Percentiles rank a stretch among this genome's conserved stretches.
These are phyloP conservation scores for Andrena bicolor DNA, from an alignment of 2,888 invertebrate species.

Conservation along the genomic window DNA sequence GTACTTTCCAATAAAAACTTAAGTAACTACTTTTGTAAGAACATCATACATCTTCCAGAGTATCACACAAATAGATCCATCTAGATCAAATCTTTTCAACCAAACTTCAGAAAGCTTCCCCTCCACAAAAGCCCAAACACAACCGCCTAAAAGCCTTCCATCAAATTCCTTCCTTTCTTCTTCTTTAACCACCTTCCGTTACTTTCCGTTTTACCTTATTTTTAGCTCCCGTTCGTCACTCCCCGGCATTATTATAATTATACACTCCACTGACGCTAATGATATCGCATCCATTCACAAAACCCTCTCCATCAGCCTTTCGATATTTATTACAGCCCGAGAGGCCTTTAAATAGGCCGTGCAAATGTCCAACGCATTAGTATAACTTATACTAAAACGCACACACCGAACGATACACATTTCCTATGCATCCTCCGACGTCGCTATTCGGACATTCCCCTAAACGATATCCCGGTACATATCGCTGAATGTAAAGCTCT, in stretches of 20 bases:
- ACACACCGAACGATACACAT: background rate
- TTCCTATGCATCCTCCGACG: background rate
- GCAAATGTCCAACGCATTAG: slow-evolving; percentile 14
- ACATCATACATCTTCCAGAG: too few species aligned
- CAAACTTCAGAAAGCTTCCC: background rate
- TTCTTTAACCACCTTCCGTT: slow-evolving; percentile 3
- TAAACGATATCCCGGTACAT: slow-evolving; percentile 14
- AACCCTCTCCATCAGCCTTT: background rate
- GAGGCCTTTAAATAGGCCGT: slow-evolving; percentile 1
- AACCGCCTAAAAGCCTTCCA: background rate
- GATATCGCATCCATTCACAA: background rate
- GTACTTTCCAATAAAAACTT: too few species aligned
- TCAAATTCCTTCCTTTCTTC: background rate
- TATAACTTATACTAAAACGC: background rate
- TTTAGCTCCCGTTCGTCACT: background rate
- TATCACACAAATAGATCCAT: too few species aligned
- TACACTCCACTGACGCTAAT: background rate
- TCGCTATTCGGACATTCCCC: slow-evolving; percentile 13
- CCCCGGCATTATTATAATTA: slow-evolving; percentile 7
- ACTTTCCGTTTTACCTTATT: background rate
- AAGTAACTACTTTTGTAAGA: too few species aligned
- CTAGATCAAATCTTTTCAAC: too few species aligned
- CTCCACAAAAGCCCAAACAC: background rate
- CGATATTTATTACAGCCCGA: background rate
- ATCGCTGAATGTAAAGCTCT: slow-evolving; percentile 24